Evolutionary conservation across 2,888 invertebrate genomes (phyloP).

Genomic region (Rhagonycha lutea): DNA sequence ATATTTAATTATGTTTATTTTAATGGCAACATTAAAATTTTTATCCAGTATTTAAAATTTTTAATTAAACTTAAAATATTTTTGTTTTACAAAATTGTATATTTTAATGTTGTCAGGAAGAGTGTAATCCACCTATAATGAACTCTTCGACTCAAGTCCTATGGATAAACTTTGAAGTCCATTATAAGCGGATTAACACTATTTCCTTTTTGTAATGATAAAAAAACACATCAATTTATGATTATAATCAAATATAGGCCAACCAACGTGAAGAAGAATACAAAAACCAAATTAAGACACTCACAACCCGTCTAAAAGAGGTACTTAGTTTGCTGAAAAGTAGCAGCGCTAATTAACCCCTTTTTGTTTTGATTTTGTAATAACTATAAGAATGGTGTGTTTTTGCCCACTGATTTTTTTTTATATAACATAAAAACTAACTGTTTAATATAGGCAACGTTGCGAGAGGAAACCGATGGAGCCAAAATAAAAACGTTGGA

Average conservation of each 20-base stretch:
- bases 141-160: too few species aligned
- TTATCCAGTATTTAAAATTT: background rate
- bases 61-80: background rate
- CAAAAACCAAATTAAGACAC: constrained; percentile 99
- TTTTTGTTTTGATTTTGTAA: constrained; percentile 23
- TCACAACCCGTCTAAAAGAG: constrained; percentile 99
- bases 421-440: constrained; percentile 51
- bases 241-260: constrained; percentile 69
- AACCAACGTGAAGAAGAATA: constrained; percentile 99
- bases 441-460: constrained; percentile 76
- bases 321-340: constrained; percentile 60
- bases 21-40: background rate
- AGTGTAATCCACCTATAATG: too few species aligned
- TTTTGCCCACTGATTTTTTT: constrained; percentile 35
- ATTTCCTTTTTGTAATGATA: background rate
- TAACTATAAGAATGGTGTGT: constrained; percentile 11
- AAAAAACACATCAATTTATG: constrained; percentile 6
- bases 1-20: background rate
- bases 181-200: too few species aligned
- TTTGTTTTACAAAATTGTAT: background rate
- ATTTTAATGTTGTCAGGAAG: background rate
- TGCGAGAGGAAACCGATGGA: constrained; percentile 93
- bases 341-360: constrained; percentile 29
- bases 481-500: constrained; percentile 88
- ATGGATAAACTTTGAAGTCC: too few species aligned